Evolutionary conservation across 2,797 vertebrate species (phyloP).

Genomic region (Coracias cyanogaster): DNA sequence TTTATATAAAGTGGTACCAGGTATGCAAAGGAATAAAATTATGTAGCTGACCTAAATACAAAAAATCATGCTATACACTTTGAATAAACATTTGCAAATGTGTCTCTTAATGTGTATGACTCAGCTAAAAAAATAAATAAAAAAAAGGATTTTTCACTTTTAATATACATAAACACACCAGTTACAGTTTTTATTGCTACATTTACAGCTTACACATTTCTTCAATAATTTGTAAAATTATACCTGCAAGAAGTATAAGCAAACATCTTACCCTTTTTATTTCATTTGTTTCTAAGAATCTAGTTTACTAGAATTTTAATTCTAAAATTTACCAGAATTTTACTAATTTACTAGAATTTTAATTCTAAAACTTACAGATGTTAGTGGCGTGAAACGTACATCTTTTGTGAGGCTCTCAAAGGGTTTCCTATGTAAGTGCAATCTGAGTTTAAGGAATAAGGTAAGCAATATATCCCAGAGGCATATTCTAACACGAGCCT

Average conservation of each 20-base stretch:
- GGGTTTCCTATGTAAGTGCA: not conserved
- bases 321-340: too few species aligned
- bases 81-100: fast-evolving
- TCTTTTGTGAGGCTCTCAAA: not conserved
- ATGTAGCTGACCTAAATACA: not conserved
- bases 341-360: too few species aligned
- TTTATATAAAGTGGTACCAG: not conserved
- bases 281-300: not conserved
- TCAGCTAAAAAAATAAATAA: not conserved
- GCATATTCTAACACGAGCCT: not conserved
- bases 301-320: not conserved
- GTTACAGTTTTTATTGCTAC: not conserved
- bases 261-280: not conserved
- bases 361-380: not conserved
- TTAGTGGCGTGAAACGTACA: not conserved
- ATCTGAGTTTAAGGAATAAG: not conserved
- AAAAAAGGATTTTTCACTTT: not conserved
- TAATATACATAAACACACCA: not conserved
- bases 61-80: not conserved
- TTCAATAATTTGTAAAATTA: not conserved
- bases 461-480: not conserved
- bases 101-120: not conserved
- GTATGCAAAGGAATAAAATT: not conserved
- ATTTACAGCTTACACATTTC: not conserved
- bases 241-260: not conserved